Evolutionary conservation across 2,113 vertebrate species (phyloP).

Genomic region (Fregata magnificens): DNA sequence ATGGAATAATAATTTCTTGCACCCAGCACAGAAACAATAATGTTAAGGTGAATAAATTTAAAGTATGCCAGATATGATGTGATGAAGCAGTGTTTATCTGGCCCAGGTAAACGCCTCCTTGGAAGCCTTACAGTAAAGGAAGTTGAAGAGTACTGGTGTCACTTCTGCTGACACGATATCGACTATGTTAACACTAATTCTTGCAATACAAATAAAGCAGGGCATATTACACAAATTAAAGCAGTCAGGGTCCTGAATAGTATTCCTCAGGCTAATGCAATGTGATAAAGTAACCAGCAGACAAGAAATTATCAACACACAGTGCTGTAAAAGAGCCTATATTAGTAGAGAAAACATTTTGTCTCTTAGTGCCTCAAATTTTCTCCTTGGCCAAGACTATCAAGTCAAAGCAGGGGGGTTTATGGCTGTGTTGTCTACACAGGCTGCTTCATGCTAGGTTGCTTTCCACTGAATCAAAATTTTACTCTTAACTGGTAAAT

Average conservation of each 20-base stretch:
- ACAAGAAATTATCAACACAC: neutral
- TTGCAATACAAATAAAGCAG: neutral
- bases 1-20: neutral
- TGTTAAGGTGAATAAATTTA: neutral
- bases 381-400: neutral
- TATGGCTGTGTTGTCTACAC: neutral
- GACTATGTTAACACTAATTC: neutral
- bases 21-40: neutral
- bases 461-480: constrained; percentile 16
- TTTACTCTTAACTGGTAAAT: neutral
- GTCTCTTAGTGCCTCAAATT: neutral
- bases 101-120: neutral
- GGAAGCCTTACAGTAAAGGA: neutral
- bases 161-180: neutral
- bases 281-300: neutral
- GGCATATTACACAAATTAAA: neutral
- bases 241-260: neutral
- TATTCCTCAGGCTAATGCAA: neutral
- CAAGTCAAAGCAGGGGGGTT: neutral
- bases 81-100: neutral
- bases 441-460: neutral
- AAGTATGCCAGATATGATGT: neutral
- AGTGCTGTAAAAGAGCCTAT: neutral
- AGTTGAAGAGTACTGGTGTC: neutral
- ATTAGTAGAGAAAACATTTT: neutral